Evolutionary conservation across 2,797 vertebrate species (phyloP), one percentile per base, ranked within the genome.

Genomic region (Lagocephalus sceleratus): DNA sequence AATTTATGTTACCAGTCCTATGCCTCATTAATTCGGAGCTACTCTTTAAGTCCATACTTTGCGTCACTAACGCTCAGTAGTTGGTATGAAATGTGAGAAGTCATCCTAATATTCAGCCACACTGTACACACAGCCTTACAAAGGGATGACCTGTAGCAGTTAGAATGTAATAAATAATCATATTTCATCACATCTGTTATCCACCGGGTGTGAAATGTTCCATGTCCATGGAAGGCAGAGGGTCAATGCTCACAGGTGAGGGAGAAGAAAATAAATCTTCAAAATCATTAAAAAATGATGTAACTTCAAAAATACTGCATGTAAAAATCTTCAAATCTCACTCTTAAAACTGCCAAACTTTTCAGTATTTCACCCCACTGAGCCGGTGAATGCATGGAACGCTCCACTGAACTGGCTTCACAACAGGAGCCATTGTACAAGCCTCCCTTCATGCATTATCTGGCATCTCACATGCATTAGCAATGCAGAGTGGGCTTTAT

Each of bases 161-260:
- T 73, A 84, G 69, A 78, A 73, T 75, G 79, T 57, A 90, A 88
- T 90, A 87, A 88, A 88, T 87, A 85, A 69, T 63, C 78, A 66
- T 70, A 73, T 76, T 80, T 73, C 55, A 79, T 78, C 78, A 75
- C 52, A 72, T 77, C 63, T 70, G 76, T 83, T 81, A 67, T 64
- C 50, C 61, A 63, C 57, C 53, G 61, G 68, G 74, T 57, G 76
- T 71, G 69, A 78, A 75, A 79, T 54, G 60, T 54, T 51, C 63
- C 74, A 60, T 54, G 71, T 81, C 60, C 68, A 76, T 72, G 55
- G 79, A 86, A 87, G 79, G 82, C 80, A 81, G 29, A 76, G 66
- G 82, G 76, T 78, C 68, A 61, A 75, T 52, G 68, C 55, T 69
- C 75, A 62, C 40, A 66, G 57, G 20, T 45, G 54, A 60, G 8